Base-by-base conservation (phyloP, 2,113 vertebrate genomes). In the Toxotes chatareus region DNA sequence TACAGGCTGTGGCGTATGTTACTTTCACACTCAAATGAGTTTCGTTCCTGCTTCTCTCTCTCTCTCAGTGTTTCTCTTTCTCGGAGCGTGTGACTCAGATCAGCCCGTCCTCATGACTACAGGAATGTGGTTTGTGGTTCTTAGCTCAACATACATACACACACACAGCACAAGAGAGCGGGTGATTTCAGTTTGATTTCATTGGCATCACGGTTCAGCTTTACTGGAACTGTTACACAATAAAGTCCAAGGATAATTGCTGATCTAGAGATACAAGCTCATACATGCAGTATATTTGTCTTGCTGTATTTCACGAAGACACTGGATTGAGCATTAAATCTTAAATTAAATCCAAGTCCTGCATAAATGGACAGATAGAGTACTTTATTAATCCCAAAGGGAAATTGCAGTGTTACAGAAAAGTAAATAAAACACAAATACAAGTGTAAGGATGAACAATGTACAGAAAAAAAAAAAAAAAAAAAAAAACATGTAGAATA, bases 51-150 rank as follows among this genome's bases (percentile, higher is more conserved):
- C 36, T 40, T 34, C 64, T 55, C 46, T 66, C 8, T 36, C 9
- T 57, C 59, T 55, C 40, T 60, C 4, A 38, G 61, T 59, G 3
- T 51, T 27, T 55, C 46, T 44, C 51, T 56, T 7, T 63, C 55
- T 73, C 3, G 19, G 0, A 49, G 65, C 91, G 56, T 92, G 91
- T 95, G 94, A 95, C 91, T 93, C 72, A 73, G 90, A 87, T 93
- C 90, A 93, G 87, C 84, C 11, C 1, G 0, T 64, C 80, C 95
- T 85, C 94, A 94, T 95, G 94, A 95, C 93, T 93, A 1, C 72
- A 89, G 90, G 94, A 95, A 95, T 93, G 89, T 73, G 62, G 83
- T 79, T 78, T 83, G 64, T 76, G 81, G 61, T 88, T 88, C 81
- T 36, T 71, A 74, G 23, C 46, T 42, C 55, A 57, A 27, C 51